Evolutionary conservation across 2,797 vertebrate species (phyloP).

Genomic region (Spondyliosoma cantharus): DNA sequence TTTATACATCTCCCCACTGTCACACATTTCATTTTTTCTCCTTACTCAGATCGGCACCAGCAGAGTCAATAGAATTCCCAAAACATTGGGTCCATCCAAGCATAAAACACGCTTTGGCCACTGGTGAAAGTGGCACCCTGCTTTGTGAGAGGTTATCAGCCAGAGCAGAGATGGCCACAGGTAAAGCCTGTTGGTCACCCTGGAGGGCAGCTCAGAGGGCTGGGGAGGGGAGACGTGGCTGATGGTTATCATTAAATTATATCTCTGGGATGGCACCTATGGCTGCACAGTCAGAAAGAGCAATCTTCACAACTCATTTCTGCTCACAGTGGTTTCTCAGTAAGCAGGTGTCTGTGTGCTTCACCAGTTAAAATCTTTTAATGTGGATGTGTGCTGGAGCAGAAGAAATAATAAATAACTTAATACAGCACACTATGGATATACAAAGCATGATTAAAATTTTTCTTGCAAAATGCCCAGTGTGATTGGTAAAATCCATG

Average conservation of each 20-base stretch:
- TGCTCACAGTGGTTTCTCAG: not conserved
- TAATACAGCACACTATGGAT: too few species aligned
- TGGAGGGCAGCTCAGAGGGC: slow-evolving; percentile 43
- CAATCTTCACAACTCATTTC: not conserved
- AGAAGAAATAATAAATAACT: too few species aligned
- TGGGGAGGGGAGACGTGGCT: slow-evolving; percentile 27
- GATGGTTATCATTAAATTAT: slow-evolving; percentile 77
- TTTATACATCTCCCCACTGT: slow-evolving; percentile 64
- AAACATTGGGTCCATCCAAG: slow-evolving; percentile 74
- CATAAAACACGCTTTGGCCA: slow-evolving; percentile 66
- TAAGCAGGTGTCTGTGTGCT: not conserved
- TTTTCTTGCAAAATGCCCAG: too few species aligned
- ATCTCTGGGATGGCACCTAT: slow-evolving; percentile 50
- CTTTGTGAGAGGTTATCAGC: slow-evolving; percentile 73
- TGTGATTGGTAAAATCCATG: too few species aligned
- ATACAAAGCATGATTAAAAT: too few species aligned
- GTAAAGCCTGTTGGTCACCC: slow-evolving; percentile 57
- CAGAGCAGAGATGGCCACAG: slow-evolving; percentile 59
- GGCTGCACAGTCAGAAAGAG: slow-evolving; percentile 11
- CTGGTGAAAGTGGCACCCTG: slow-evolving; percentile 25
- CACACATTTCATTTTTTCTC: slow-evolving; percentile 41
- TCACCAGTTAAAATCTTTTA: too few species aligned
- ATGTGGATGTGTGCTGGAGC: too few species aligned
- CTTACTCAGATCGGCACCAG: slow-evolving; percentile 54
- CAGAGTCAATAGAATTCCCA: slow-evolving; percentile 71